These are phyloP conservation scores for Drosophila sordidula DNA, from an alignment of 2,888 invertebrate species.

Conservation along the genomic window DNA sequence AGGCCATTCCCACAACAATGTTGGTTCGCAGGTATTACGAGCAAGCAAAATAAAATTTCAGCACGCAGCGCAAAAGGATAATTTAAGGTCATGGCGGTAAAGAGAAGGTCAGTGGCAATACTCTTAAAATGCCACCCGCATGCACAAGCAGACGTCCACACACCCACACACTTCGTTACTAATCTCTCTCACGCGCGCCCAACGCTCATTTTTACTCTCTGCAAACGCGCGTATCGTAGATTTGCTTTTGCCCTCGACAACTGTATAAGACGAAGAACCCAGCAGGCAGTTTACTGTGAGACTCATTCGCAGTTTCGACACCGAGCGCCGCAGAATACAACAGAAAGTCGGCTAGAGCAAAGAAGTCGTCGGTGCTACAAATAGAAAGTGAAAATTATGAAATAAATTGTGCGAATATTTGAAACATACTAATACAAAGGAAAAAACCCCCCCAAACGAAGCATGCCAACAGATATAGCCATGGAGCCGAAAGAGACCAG, in stretches of 20 bases:
- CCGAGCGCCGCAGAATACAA: constrained; percentile 54
- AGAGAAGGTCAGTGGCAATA: constrained; percentile 57
- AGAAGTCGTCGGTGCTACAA: constrained; percentile 34
- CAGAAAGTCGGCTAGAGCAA: constrained; percentile 35
- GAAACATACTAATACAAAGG: constrained; percentile 16
- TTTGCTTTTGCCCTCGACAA: constrained; percentile 65
- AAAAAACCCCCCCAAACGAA: constrained; percentile 2
- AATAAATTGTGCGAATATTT: constrained; percentile 48
- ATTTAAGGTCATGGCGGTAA: constrained; percentile 55
- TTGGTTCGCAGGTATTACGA: no score
- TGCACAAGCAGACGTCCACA: constrained; percentile 8
- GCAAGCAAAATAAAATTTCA: neutral
- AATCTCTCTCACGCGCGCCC: neutral
- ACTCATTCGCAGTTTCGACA: constrained; percentile 66
- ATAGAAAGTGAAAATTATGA: constrained; percentile 63
- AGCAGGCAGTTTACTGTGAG: constrained; percentile 49
- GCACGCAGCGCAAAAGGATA: constrained; percentile 22
- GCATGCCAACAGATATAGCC: constrained; percentile 9
- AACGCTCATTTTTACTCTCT: constrained; percentile 33
- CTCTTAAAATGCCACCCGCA: constrained; percentile 10
- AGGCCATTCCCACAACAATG: constrained; percentile 1
- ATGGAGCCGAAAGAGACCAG: constrained; percentile 70
- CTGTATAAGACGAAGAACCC: constrained; percentile 50
- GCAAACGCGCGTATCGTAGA: constrained; percentile 65
- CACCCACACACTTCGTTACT: constrained; percentile 15